Percentiles rank a stretch among this genome's conserved stretches.
phyloP scores from a whole-genome alignment of 1,140 invertebrate genomes.

The Ephestia elutella region DNA sequence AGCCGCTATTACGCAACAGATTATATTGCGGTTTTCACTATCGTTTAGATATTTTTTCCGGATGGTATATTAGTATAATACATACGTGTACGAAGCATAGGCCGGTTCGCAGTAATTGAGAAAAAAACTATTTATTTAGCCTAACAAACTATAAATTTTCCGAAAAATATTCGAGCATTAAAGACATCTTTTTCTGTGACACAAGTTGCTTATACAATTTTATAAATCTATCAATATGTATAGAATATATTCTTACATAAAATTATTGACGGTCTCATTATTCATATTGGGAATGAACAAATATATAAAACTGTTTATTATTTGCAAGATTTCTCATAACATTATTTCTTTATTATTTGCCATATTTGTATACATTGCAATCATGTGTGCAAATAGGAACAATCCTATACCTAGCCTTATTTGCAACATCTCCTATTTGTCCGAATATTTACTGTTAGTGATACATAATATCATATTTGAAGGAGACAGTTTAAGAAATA shows the following conservation, averaged over 20 bases:
- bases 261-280: not conserved
- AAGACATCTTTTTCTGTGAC: no score
- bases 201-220: no score
- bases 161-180: no score
- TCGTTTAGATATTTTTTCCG: no score
- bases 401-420: not conserved
- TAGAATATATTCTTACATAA: not conserved
- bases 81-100: no score
- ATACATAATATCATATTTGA: not conserved
- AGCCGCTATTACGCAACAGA: no score
- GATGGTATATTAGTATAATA: no score
- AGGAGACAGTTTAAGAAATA: not conserved
- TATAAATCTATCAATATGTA: not conserved
- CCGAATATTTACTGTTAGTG: not conserved
- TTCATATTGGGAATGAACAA: not conserved
- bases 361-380: not conserved
- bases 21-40: no score
- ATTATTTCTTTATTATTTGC: not conserved
- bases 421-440: not conserved
- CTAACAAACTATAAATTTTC: no score
- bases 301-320: not conserved
- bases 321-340: not conserved
- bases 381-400: not conserved
- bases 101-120: no score
- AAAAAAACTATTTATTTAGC: no score